phyloP scores from a whole-genome alignment of 2,888 invertebrate genomes.

The Dryobotodes eremita region DNA sequence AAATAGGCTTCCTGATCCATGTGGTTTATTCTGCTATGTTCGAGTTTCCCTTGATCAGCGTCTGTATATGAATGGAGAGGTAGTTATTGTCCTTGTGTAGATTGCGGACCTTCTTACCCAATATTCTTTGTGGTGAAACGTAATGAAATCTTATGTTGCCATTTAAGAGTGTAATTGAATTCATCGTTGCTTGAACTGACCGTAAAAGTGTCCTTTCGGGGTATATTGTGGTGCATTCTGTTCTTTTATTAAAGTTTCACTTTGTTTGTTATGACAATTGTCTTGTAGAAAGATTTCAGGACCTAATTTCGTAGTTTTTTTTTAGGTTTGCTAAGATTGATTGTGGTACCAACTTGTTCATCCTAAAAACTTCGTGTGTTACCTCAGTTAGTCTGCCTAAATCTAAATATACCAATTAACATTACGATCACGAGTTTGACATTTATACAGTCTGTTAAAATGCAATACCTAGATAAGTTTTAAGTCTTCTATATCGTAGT shows the following conservation, averaged over 20 bases:
- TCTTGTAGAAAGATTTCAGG: slow-evolving; percentile 22
- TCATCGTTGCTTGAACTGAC: slow-evolving; percentile 42
- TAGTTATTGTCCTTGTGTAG: neutral
- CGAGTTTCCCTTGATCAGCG: neutral
- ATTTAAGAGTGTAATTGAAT: slow-evolving; percentile 60
- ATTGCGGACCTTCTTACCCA: slow-evolving; percentile 29
- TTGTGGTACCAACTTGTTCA: neutral
- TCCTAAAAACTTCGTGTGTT: neutral
- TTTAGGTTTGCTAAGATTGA: neutral
- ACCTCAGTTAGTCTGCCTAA: too few species aligned
- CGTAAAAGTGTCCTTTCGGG: slow-evolving; percentile 56
- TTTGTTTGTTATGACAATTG: slow-evolving; percentile 25
- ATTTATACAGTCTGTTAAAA: slow-evolving; percentile 20
- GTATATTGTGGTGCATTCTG: slow-evolving; percentile 49
- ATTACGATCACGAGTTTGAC: slow-evolving; percentile 20
- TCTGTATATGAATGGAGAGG: neutral
- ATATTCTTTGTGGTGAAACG: slow-evolving; percentile 20
- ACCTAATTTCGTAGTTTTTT: neutral
- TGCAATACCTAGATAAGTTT: slow-evolving; percentile 27
- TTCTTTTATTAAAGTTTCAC: slow-evolving; percentile 46
- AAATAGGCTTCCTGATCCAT: neutral
- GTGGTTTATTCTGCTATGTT: neutral
- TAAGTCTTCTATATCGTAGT: slow-evolving; percentile 13
- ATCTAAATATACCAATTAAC: neutral
- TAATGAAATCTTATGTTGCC: slow-evolving; percentile 51